Conservation (phyloP, 2,888 invertebrate species). For the Latrodectus elegans region DNA sequence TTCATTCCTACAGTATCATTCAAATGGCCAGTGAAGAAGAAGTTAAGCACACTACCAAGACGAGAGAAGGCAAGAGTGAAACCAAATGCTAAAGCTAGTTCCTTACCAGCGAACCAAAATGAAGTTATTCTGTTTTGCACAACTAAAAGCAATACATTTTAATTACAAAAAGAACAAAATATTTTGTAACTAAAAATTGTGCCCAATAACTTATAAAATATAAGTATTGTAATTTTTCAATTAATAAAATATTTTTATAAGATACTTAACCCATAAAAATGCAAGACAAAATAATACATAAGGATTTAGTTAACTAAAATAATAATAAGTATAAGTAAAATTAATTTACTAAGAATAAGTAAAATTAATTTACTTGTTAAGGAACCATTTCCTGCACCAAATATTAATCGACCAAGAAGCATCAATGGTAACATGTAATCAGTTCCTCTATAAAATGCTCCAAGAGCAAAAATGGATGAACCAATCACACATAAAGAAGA, state of each 20-base stretch:
- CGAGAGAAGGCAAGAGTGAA: conserved; percentile 75
- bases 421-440: conserved; percentile 75
- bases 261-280: too few species aligned
- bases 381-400: conserved; percentile 76
- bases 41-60: conserved; percentile 76
- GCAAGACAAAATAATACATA: too few species aligned
- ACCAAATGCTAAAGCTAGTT: conserved; percentile 76
- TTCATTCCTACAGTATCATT: conserved; percentile 73
- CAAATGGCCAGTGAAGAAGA: conserved; percentile 74
- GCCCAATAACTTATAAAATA: too few species aligned
- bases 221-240: too few species aligned
- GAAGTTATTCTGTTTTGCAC: conserved; percentile 76
- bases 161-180: neutral
- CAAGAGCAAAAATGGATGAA: conserved; percentile 75
- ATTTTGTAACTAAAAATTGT: neutral
- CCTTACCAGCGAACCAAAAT: conserved; percentile 76
- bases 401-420: conserved; percentile 75
- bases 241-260: too few species aligned
- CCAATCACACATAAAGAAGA: conserved; percentile 75
- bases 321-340: conserved; percentile 37
- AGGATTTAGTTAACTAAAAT: too few species aligned
- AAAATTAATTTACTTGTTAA: conserved; percentile 74
- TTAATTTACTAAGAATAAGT: conserved; percentile 72
- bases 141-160: conserved; percentile 72
- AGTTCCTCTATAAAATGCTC: conserved; percentile 74